Evolutionary conservation across 2,797 vertebrate species (phyloP), one percentile per base, ranked within the genome.

Genomic region (Sebastiscus tertius): DNA sequence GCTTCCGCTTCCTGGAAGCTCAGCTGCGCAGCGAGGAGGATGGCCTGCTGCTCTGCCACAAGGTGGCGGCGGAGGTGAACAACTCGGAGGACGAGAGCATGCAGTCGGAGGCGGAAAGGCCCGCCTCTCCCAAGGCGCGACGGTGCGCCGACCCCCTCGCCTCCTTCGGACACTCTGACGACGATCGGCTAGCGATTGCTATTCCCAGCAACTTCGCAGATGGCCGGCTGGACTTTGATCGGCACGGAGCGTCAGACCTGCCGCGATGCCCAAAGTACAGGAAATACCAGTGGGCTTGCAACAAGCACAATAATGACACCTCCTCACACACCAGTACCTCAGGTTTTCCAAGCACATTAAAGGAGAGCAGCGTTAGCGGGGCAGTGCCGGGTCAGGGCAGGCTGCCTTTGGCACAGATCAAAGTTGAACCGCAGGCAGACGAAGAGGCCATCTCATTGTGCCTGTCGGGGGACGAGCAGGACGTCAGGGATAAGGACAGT

Each of bases 251-350:
- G 18, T 95, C 95, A 22, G 96, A 97, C 88, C 91, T 97, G 83
- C 97, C 96, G 10, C 97, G 97, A 91, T 98, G 98, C 95, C 98
- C 98, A 81, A 98, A 98, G 94, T 99, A 99, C 95, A 98, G 98
- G 96, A 99, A 99, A 94, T 99, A 99, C 95, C 99, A 99, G 96
- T 96, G 96, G 95, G 98, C 97, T 92, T 99, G 97, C 95, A 97
- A 97, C 96, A 99, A 99, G 97, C 96, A 96, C 96, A 99, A 98
- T 96, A 97, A 98, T 94, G 96, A 97, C 93, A 97, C 96, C 85
- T 96, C 97, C 94, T 96, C 98, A 96, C 96, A 97, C 94, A 97
- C 96, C 96, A 97, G 98, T 97, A 98, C 97, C 98, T 99, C 98
- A 98, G 98, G 97, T 97, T 99, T 99, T 94, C 97, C 97, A 97